Evolutionary conservation across 2,888 invertebrate species (phyloP), one percentile per base, ranked within the genome.

Genomic region (Trichopria drosophilae): DNA sequence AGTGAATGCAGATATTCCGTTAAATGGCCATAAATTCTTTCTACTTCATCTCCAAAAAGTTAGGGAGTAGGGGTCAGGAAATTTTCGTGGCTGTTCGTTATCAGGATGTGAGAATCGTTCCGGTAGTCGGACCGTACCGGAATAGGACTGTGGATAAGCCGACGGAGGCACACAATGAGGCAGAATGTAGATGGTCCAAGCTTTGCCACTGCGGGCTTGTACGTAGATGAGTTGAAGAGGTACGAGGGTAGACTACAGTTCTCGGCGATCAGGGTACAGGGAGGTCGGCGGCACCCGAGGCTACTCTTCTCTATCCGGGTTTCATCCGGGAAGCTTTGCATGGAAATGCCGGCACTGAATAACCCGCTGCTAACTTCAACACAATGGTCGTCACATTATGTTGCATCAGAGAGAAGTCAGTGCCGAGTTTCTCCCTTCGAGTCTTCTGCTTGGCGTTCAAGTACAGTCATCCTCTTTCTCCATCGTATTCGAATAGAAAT

Each of bases 341-440:
- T 69, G 68, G 65, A 66, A 70, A 69, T 67, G 67, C 65, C 60
- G 63, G 60, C 61, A 60, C 62, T 68, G 68, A 68, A 71, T 69
- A 69, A 68, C 66, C 62, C 59, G 62, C 64, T 57, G 64, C 65
- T 68, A 68, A 69, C 67, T 71, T 60, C 54, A 63, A 62, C 64
- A 71, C 71, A 71, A 71, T 69, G 65, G 62, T 63, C 65, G 66
- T 71, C 71, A 68, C 67, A 66, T 68, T 68, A 67, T 61, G 65
- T 71, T 67, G 63, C 65, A 58, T 60, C 63, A 63, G 67, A 61
- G 63, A 63, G 62, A 60, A 57, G 52, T 61, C 49, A 47, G 44
- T 49, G 28, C 56, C 51, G 49, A 42, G 44, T 56, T 50, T 54
- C 53, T 55, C 55, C 45, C 58, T 59, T 58, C 58, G 47, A 55